Conservation (phyloP, 2,797 vertebrate genomes). For the Columba guinea region DNA sequence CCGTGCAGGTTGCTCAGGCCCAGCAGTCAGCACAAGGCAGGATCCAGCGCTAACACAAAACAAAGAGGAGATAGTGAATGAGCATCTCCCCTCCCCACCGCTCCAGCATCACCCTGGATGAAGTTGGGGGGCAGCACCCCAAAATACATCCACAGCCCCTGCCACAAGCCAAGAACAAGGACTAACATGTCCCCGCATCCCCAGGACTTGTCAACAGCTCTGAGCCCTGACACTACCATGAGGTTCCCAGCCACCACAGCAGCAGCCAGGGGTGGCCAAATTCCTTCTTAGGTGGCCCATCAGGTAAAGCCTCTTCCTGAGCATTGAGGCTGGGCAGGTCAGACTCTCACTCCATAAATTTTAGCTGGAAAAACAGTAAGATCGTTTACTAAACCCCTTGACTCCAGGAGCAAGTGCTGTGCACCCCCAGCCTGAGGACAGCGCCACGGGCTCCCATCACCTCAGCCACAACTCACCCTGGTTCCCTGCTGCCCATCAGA, state of each 20-base stretch:
- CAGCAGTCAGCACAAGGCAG: no score
- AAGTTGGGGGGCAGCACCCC: not conserved
- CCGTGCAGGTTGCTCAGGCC: no score
- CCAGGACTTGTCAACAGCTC: not conserved
- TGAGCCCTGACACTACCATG: accelerated
- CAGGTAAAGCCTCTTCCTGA: not conserved
- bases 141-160: not conserved
- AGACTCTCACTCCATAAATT: not conserved
- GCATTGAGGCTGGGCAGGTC: not conserved
- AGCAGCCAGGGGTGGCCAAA: not conserved
- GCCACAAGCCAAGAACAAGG: not conserved
- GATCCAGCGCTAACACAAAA: not conserved
- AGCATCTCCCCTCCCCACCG: not conserved
- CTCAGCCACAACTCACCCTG: not conserved
- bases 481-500: constrained; percentile 12
- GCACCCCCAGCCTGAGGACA: not conserved
- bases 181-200: not conserved
- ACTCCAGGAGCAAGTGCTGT: not conserved
- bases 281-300: not conserved
- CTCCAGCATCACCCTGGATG: not conserved
- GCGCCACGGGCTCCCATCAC: not conserved
- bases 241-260: accelerated
- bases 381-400: not conserved
- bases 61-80: not conserved
- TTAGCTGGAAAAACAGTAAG: not conserved